A percentile compares a stretch with the other conserved stretches of the same genome.
Conservation (phyloP, 2,113 vertebrate genomes). For the Hirundichthys speculiger region DNA sequence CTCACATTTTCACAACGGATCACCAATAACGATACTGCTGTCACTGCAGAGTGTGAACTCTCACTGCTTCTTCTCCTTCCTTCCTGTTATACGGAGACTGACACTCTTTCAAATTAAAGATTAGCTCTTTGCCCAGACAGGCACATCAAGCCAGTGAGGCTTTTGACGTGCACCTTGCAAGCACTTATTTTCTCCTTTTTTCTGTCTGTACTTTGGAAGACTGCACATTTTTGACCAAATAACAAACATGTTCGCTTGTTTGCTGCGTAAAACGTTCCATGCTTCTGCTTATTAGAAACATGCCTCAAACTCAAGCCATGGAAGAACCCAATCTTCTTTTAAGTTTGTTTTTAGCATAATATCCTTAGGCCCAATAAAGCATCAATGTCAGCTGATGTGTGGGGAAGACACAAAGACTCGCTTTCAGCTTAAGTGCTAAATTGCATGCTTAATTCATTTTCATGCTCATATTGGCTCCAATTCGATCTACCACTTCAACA, state of each 20-base stretch:
- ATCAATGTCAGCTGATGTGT: conserved; percentile 68
- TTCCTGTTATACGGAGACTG: conserved; percentile 47
- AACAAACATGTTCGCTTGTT: conserved; percentile 11
- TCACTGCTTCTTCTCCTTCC: conserved; percentile 18
- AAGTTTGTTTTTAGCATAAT: conserved; percentile 48
- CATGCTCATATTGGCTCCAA: conserved; percentile 50
- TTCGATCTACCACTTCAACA: conserved; percentile 42
- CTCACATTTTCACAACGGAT: conserved; percentile 64
- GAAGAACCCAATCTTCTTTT: conserved; percentile 20
- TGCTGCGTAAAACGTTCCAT: conserved; percentile 19
- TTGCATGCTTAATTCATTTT: conserved; percentile 66
- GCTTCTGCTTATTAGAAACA: conserved; percentile 34
- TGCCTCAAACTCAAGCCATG: conserved; percentile 13
- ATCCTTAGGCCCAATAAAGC: conserved; percentile 36
- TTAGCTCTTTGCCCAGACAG: conserved; percentile 20
- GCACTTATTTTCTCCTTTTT: not conserved
- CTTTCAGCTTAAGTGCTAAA: conserved; percentile 58
- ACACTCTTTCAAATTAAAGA: conserved; percentile 24
- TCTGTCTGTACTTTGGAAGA: not conserved
- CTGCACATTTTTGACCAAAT: conserved; percentile 9
- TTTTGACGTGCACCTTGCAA: not conserved
- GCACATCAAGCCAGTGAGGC: conserved; percentile 19
- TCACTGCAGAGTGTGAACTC: conserved; percentile 55
- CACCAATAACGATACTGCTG: conserved; percentile 57
- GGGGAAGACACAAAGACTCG: conserved; percentile 49